Conservation (phyloP, 2,113 vertebrate species). For the Anthoscopus minutus region DNA sequence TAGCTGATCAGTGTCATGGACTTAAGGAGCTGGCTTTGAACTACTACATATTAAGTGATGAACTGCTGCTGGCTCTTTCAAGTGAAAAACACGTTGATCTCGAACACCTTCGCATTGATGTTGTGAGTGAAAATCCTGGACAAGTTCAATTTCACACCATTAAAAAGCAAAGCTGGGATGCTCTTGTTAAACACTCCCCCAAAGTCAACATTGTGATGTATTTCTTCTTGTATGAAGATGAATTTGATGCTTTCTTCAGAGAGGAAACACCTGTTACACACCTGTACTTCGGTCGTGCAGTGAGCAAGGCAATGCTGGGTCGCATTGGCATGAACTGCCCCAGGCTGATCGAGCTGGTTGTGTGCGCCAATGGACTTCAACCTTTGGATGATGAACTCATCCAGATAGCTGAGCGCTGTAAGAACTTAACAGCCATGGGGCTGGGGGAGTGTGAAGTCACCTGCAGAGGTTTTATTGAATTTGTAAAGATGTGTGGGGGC, state of each 20-base stretch:
- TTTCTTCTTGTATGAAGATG: conserved; percentile 75
- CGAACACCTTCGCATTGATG: conserved; percentile 74
- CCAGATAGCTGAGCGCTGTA: conserved; percentile 68
- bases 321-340: conserved; percentile 76
- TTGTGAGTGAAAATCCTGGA: conserved; percentile 73
- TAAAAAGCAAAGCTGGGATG: conserved; percentile 77
- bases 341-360: conserved; percentile 71
- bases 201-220: conserved; percentile 80
- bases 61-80: conserved; percentile 73
- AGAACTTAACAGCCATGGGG: conserved; percentile 70
- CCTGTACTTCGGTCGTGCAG: conserved; percentile 73
- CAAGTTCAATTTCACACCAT: conserved; percentile 72
- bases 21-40: conserved; percentile 77
- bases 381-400: conserved; percentile 75
- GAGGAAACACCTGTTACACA: conserved; percentile 76
- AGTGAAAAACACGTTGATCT: conserved; percentile 74
- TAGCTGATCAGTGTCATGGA: conserved; percentile 77
- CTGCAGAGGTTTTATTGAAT: conserved; percentile 73
- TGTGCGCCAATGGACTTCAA: conserved; percentile 75
- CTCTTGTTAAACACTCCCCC: conserved; percentile 72
- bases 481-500: conserved; percentile 76
- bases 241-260: conserved; percentile 75
- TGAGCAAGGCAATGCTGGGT: conserved; percentile 74
- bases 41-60: conserved; percentile 75
- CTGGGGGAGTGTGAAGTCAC: conserved; percentile 76